These are phyloP conservation scores for Crotalus tigris DNA, from an alignment of 2,113 vertebrate genomes.

Conservation along the genomic window DNA sequence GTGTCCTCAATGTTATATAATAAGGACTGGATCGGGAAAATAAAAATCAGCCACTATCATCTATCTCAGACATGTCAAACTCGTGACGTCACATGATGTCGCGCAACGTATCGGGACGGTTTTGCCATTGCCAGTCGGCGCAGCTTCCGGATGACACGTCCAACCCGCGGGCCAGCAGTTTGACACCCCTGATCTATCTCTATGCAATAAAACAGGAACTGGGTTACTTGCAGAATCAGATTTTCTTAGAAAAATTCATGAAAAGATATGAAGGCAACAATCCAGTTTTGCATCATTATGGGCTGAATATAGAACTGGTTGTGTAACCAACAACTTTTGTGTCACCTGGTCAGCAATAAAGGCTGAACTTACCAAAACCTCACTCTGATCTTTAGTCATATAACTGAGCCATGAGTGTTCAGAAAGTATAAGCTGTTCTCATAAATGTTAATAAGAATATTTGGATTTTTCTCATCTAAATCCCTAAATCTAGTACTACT, in stretches of 20 bases:
- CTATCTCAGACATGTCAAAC: too few relatives aligned
- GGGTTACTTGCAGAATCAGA: not conserved
- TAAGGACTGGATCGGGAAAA: not conserved
- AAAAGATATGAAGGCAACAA: not conserved
- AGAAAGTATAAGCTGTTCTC: not conserved
- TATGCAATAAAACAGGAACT: not conserved
- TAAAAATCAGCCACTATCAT: not conserved
- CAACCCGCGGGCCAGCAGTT: too few relatives aligned
- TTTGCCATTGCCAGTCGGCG: too few relatives aligned
- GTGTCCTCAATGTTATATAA: not conserved
- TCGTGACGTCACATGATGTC: too few relatives aligned
- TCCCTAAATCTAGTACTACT: not conserved
- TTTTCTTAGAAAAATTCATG: not conserved
- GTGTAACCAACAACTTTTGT: not conserved
- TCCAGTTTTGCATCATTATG: not conserved
- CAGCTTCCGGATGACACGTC: too few relatives aligned
- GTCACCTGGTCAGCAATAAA: constrained; percentile 3
- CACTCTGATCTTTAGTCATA: not conserved
- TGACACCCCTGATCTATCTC: too few relatives aligned
- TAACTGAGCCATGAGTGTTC: not conserved
- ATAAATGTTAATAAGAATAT: not conserved
- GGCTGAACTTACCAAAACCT: not conserved
- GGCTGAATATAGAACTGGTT: not conserved
- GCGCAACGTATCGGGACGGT: too few relatives aligned
- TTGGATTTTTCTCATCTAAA: not conserved